phyloP scores from a whole-genome alignment of 2,888 invertebrate species.

The Hypselothyrea guttata region DNA sequence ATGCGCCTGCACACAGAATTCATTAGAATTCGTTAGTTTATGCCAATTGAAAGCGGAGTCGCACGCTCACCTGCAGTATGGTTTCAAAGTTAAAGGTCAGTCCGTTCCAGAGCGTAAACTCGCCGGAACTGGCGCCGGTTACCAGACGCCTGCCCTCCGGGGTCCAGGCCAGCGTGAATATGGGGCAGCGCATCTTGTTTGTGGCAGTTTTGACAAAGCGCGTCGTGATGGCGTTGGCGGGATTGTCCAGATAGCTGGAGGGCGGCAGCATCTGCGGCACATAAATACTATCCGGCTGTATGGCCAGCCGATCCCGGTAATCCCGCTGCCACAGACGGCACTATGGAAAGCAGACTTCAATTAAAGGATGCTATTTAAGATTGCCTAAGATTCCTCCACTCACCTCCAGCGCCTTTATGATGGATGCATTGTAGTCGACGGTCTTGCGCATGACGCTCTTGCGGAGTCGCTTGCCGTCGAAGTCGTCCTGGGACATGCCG shows the following conservation, averaged over 20 bases:
- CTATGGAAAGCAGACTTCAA: conserved; percentile 82
- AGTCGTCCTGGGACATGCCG: conserved; percentile 91
- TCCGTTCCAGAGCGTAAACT: conserved; percentile 99
- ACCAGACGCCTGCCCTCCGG: conserved; percentile 98
- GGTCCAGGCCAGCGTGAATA: conserved; percentile 99
- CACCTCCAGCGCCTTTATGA: conserved; percentile 95
- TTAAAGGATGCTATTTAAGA: background rate
- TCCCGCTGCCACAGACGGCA: conserved; percentile 98
- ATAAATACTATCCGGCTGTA: conserved; percentile 98
- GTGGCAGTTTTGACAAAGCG: conserved; percentile 99
- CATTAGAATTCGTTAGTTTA: background rate
- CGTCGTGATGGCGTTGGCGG: conserved; percentile 97
- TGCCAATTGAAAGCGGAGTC: too few species aligned
- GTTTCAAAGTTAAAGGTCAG: conserved; percentile 99
- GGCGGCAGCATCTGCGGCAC: conserved; percentile 97
- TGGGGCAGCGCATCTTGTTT: conserved; percentile 99
- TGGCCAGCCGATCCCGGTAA: conserved; percentile 91
- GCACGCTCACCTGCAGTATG: conserved; percentile 97
- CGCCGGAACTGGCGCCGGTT: conserved; percentile 99
- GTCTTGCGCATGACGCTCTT: conserved; percentile 99
- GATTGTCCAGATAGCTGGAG: conserved; percentile 95
- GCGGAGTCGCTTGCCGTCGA: conserved; percentile 96
- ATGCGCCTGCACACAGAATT: conserved; percentile 90
- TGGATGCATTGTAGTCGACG: conserved; percentile 98
- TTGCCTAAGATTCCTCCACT: conserved; percentile 42